These are phyloP conservation scores for Oligia latruncula DNA, from an alignment of 2,888 invertebrate genomes.

Conservation along the genomic window DNA sequence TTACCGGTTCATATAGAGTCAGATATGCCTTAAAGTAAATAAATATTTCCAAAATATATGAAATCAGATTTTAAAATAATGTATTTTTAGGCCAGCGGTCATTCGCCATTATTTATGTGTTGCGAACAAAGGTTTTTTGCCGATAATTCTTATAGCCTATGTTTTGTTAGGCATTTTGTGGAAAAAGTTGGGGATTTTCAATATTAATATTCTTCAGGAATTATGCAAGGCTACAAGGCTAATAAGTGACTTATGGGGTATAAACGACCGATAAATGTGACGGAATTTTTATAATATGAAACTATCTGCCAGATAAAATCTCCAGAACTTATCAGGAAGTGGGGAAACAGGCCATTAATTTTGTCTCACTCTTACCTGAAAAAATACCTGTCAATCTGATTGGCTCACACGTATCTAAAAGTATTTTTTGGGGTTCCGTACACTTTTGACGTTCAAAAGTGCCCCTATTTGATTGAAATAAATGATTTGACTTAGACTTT, in stretches of 20 bases:
- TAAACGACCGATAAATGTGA: not conserved
- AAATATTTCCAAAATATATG: constrained; percentile 42
- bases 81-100: constrained; percentile 43
- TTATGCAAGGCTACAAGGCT: not conserved
- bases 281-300: not conserved
- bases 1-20: constrained; percentile 10
- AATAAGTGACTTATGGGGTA: not conserved
- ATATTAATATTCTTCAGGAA: not conserved
- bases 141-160: constrained; percentile 27
- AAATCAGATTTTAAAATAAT: constrained; percentile 38
- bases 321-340: not conserved
- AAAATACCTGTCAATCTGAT: too few relatives aligned
- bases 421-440: too few relatives aligned
- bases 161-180: constrained; percentile 35
- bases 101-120: constrained; percentile 50
- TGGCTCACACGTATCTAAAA: too few relatives aligned
- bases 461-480: too few relatives aligned
- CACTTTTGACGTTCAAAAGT: too few relatives aligned
- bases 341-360: not conserved
- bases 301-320: not conserved
- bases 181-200: constrained; percentile 1
- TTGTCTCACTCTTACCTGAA: not conserved
- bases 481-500: too few relatives aligned
- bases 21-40: constrained; percentile 33
- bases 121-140: constrained; percentile 51